Evolutionary conservation across 2,797 vertebrate species (phyloP).

Genomic region (Phoeniculus purpureus): DNA sequence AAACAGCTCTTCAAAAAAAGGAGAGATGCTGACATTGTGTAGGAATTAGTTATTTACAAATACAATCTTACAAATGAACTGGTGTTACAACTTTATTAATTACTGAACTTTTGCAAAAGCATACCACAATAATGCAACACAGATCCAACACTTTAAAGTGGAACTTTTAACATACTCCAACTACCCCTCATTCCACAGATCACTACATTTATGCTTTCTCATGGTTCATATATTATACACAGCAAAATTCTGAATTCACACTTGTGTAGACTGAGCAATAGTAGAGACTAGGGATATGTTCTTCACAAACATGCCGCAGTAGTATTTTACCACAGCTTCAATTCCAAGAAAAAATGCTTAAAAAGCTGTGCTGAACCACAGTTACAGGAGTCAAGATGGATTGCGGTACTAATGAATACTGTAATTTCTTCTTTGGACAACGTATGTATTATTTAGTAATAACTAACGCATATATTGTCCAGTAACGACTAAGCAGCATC

Average conservation of each 20-base stretch:
- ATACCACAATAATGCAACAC: not conserved
- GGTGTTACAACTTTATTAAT: not conserved
- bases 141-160: not conserved
- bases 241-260: constrained; percentile 19
- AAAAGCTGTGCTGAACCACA: not conserved
- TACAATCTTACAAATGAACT: not conserved
- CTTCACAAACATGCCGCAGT: not conserved
- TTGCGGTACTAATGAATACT: not conserved
- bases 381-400: not conserved
- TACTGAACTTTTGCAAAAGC: not conserved
- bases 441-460: too few species aligned
- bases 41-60: not conserved
- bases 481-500: too few species aligned
- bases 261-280: not conserved
- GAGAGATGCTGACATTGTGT: not conserved
- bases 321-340: not conserved
- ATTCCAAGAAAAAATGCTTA: not conserved
- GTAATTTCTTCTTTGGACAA: too few species aligned
- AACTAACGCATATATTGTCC: too few species aligned
- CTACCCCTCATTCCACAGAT: not conserved
- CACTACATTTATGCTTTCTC: not conserved
- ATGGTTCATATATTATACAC: not conserved
- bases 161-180: not conserved
- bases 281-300: not conserved
- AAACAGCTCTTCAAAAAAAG: not conserved